Evolutionary conservation across 2,888 invertebrate genomes (phyloP), one percentile per base, ranked within the genome.

Genomic region (Schizotus pectinicornis): DNA sequence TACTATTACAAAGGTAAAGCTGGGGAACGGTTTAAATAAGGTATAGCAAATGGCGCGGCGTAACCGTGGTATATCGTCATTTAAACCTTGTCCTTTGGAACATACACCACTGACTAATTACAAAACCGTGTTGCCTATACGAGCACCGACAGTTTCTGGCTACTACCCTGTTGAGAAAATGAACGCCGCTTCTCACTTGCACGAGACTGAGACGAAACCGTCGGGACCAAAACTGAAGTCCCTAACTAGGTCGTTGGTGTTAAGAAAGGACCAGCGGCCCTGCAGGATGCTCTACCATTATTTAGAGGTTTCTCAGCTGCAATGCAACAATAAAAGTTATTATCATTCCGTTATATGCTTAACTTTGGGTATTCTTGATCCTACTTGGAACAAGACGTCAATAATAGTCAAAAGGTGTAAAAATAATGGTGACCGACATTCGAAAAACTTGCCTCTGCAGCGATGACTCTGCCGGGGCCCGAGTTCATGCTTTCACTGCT

Each of bases 401-500:
- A n/a, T n/a, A n/a, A n/a, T n/a, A n/a, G n/a, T n/a, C n/a, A n/a
- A n/a, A n/a, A n/a, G n/a, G n/a, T n/a, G 65, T 62, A 41, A 7
- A n/a, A 45, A 8, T 35, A 45, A 9, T 61, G 65, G 65, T 63
- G 60, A 54, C 43, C 62, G 64, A 63, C 59, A 68, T 64, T 36
- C 6, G 7, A 13, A 7, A 34, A 65, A 64, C 70, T 71, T 69
- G 72, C 77, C 77, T 77, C 74, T 76, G 76, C 72, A 73, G 71
- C 71, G 71, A 72, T 74, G 74, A 71, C 70, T 71, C 75, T 73
- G 73, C 74, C 73, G 69, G 71, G 69, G 72, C 73, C 75, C 75
- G 72, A 74, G 67, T 73, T 76, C 73, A 73, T 73, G 73, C 75
- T 74, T 73, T 71, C 70, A 71, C 75, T 74, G 75, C 76, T 75